Evolutionary conservation across 2,888 invertebrate species (phyloP).

Genomic region (Sphaerolaimus hirsutus): DNA sequence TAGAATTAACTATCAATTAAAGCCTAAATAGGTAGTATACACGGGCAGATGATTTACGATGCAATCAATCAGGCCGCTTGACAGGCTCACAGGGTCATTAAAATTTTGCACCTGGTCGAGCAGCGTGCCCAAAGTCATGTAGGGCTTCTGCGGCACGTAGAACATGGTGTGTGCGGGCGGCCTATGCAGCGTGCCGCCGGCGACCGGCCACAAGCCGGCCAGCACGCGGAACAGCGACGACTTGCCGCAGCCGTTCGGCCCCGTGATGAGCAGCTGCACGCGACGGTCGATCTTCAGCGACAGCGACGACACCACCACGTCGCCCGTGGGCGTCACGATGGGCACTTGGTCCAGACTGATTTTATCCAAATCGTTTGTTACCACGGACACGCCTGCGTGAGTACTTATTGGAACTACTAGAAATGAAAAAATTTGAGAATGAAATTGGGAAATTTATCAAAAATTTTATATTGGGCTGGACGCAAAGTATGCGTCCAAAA

Average conservation of each 20-base stretch:
- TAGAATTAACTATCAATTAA: too few species aligned
- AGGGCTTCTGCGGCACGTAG: slow-evolving; percentile 44
- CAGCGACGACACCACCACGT: slow-evolving; percentile 65
- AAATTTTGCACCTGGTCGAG: slow-evolving; percentile 69
- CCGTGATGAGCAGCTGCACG: slow-evolving; percentile 39
- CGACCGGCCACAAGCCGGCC: slow-evolving; percentile 33
- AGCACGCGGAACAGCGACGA: slow-evolving; percentile 32
- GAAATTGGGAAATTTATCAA: too few species aligned
- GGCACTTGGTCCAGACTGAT: slow-evolving; percentile 58
- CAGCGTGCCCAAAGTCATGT: slow-evolving; percentile 79
- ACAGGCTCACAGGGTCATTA: too few species aligned
- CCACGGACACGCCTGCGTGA: too few species aligned
- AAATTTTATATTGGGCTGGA: too few species aligned
- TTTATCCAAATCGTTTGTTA: too few species aligned
- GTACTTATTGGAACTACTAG: too few species aligned
- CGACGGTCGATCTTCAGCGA: slow-evolving; percentile 45
- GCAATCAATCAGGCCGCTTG: too few species aligned
- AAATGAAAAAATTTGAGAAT: too few species aligned
- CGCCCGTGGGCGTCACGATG: slow-evolving; percentile 82
- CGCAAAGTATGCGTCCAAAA: too few species aligned
- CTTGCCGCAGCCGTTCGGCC: slow-evolving; percentile 34
- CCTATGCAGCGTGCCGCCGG: slow-evolving; percentile 12
- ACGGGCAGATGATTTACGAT: too few species aligned
- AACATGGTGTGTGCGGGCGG: slow-evolving; percentile 26
- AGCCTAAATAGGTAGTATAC: too few species aligned